A percentile compares a stretch with the other conserved stretches of the same genome.
Evolutionary conservation across 23 tunicate species (phyloP).

Genomic region (Styela clava): DNA sequence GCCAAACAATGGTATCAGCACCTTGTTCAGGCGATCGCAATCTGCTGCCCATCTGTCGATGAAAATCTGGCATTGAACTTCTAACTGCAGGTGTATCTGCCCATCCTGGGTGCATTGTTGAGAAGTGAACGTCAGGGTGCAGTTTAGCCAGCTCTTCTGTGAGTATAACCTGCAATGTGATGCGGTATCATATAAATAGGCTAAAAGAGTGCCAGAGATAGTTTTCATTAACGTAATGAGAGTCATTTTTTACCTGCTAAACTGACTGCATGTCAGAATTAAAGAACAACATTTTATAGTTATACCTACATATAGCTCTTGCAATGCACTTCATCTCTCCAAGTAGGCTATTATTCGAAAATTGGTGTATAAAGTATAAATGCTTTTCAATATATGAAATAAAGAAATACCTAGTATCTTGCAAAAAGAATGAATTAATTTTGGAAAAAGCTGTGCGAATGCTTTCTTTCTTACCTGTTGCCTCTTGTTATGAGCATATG

Average conservation of each 20-base stretch:
- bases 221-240: neutral
- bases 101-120: constrained; percentile 96
- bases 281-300: no score
- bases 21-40: constrained; percentile 65
- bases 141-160: constrained; percentile 91
- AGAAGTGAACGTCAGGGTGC: constrained; percentile 63
- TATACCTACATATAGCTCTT: no score
- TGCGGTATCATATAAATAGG: no score
- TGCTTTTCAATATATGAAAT: no score
- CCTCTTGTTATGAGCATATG: constrained; percentile 92
- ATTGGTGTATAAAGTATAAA: no score
- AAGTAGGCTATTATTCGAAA: no score
- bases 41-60: constrained; percentile 46
- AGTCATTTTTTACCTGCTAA: neutral
- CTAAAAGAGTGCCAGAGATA: neutral
- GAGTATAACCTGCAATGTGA: constrained; percentile 54
- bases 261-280: no score
- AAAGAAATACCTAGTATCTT: no score
- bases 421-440: no score
- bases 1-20: constrained; percentile 83
- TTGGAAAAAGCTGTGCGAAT: no score
- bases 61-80: constrained; percentile 84
- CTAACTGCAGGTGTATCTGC: constrained; percentile 98
- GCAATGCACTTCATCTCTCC: no score
- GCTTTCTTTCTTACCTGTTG: constrained; percentile 98